phyloP scores from a whole-genome alignment of 2,888 invertebrate genomes.

The Sympetrum striolatum region DNA sequence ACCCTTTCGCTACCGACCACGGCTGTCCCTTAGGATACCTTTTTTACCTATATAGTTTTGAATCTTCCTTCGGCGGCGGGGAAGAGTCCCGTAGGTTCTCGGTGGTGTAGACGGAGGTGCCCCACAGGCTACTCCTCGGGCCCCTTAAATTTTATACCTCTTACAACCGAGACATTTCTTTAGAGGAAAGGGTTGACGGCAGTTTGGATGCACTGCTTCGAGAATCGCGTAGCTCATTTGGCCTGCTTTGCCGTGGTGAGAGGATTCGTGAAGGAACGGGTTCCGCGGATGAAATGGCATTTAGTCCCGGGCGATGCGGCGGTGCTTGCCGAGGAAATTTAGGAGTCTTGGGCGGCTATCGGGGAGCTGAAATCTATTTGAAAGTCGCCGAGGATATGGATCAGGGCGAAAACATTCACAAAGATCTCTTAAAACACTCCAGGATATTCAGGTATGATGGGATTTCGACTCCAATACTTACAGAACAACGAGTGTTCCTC shows the following conservation, averaged over 20 bases:
- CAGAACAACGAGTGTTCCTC: too few species aligned
- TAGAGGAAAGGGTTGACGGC: not conserved
- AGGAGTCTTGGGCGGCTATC: too few species aligned
- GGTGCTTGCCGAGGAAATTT: too few species aligned
- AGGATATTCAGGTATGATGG: not conserved
- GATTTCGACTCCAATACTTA: too few species aligned
- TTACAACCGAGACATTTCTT: not conserved
- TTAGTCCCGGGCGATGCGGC: not conserved
- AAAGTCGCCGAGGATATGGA: not conserved
- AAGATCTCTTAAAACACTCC: not conserved
- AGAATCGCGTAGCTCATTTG: not conserved
- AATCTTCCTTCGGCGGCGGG: not conserved
- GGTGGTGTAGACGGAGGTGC: not conserved
- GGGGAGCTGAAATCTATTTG: not conserved
- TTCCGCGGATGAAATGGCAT: not conserved
- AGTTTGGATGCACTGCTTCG: not conserved
- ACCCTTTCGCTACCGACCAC: not conserved
- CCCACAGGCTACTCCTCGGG: not conserved
- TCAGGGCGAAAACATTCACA: not conserved
- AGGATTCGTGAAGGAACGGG: not conserved
- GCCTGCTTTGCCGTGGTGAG: not conserved
- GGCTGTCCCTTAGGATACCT: not conserved
- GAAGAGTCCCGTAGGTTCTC: not conserved
- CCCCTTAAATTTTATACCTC: too few species aligned
- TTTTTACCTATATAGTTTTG: not conserved